A percentile compares a stretch with the other conserved stretches of the same genome.
These are phyloP conservation scores for Parazoanthus swiftii DNA, from an alignment of 92 coral and sea anemone genomes.

Conservation along the genomic window DNA sequence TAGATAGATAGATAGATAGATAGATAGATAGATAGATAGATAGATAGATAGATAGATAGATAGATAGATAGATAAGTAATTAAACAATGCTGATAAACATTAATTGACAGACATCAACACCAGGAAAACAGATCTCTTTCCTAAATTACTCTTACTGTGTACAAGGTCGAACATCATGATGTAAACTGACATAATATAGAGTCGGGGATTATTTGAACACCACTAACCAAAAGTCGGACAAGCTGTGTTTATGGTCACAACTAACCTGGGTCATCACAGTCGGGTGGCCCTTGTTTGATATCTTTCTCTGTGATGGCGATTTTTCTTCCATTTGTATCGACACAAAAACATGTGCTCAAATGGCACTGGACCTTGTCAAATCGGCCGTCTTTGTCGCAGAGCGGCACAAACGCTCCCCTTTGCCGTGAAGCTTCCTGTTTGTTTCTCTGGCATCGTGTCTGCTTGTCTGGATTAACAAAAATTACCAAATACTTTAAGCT, in stretches of 20 bases:
- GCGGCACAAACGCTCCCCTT: constrained; percentile 46
- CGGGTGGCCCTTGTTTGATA: constrained; percentile 58
- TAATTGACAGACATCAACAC: too few relatives aligned
- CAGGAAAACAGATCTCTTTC: too few relatives aligned
- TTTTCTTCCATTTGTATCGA: constrained; percentile 63
- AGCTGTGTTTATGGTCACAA: background rate
- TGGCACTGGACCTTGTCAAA: constrained; percentile 73
- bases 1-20: background rate
- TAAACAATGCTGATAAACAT: too few relatives aligned
- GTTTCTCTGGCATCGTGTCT: constrained; percentile 22
- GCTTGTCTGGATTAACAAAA: constrained; percentile 9
- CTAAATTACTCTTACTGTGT: too few relatives aligned
- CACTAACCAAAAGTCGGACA: too few relatives aligned
- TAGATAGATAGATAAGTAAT: too few relatives aligned
- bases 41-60: too few relatives aligned
- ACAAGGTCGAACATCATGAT: background rate
- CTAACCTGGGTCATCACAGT: constrained; percentile 74
- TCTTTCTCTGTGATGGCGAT: constrained; percentile 54
- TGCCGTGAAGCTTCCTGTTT: constrained; percentile 5
- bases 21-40: background rate
- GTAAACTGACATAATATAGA: too few relatives aligned
- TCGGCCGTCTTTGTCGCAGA: constrained; percentile 67
- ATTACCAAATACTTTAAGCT: background rate
- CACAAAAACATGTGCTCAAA: constrained; percentile 73
- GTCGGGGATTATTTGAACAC: background rate